phyloP scores from a whole-genome alignment of 2,113 vertebrate genomes.

The Balaenoptera acutorostrata region DNA sequence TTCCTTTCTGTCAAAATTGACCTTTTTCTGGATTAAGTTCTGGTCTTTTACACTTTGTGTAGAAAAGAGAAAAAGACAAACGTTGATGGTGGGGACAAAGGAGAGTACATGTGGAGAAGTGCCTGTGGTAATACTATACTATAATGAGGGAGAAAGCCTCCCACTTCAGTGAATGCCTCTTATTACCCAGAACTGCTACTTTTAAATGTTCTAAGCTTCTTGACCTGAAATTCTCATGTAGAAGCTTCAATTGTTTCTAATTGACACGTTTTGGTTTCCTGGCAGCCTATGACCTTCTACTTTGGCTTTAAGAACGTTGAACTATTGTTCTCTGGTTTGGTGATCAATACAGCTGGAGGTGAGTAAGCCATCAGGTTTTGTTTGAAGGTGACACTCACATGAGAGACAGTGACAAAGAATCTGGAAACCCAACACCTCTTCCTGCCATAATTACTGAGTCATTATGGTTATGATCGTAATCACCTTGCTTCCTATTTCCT shows the following conservation, averaged over 20 bases:
- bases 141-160: not conserved
- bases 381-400: not conserved
- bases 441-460: not conserved
- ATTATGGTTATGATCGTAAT: not conserved
- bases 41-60: not conserved
- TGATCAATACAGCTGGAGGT: conserved; percentile 96
- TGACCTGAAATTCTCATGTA: not conserved
- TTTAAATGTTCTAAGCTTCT: not conserved
- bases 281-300: conserved; percentile 94
- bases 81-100: not conserved
- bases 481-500: not conserved
- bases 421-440: conserved; percentile 15
- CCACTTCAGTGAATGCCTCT: not conserved
- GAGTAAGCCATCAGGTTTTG: conserved; percentile 62
- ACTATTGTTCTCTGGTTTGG: conserved; percentile 90
- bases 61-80: conserved; percentile 15
- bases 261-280: conserved; percentile 51
- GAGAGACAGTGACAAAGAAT: not conserved
- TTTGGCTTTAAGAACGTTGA: conserved; percentile 89
- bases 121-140: not conserved
- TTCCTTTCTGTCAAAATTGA: not conserved
- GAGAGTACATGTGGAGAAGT: not conserved
- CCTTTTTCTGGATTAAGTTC: conserved; percentile 24
- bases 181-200: not conserved
- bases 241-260: conserved; percentile 12